Evolutionary conservation across 2,113 vertebrate species (phyloP), one percentile per base, ranked within the genome.

Genomic region (Colaptes auratus): DNA sequence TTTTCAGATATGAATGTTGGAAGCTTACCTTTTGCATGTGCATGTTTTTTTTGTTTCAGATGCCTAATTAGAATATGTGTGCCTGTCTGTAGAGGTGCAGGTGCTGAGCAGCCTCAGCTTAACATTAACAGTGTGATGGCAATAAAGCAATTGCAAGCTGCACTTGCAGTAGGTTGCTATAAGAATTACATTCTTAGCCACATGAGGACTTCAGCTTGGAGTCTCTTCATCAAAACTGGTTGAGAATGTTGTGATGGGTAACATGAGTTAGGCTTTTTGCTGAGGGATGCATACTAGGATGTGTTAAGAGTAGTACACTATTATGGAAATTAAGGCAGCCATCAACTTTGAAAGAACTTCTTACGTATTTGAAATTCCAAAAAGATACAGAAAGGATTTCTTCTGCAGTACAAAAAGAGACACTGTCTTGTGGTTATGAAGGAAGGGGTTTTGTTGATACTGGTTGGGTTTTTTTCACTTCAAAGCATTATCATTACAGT

Each of bases 131-230:
- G 9, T 17, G 10, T 31, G 25, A 20, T 46, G 33, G 18, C 56
- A 70, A 3, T 79, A 59, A 53, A 55, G 39, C 10, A 31, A 35
- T 3, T 55, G 39, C 76, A 89, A 77, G 30, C 59, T 70, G 36
- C 7, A 1, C 15, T 33, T 85, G 71, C n/a, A 1, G 0, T 27
- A 20, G 42, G 5, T 70, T 52, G 10, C 33, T 39, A 4, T 1
- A 3, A 50, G 58, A 16, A 9, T 79, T 46, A 1, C 1, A 0
- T 65, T 89, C 33, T 33, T 71, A 52, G 55, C 11, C 23, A 33
- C 2, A 0, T 17, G 24, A 42, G 70, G 30, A 39, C 23, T 79
- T 60, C 53, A 36, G 23, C 20, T 55, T 55, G 24, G 33, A 59
- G 8, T 70, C 70, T 50, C 55, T 73, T 42, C 13, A 10, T 74